These are phyloP conservation scores for Lagopus muta DNA, from an alignment of 2,113 vertebrate genomes.

Conservation along the genomic window DNA sequence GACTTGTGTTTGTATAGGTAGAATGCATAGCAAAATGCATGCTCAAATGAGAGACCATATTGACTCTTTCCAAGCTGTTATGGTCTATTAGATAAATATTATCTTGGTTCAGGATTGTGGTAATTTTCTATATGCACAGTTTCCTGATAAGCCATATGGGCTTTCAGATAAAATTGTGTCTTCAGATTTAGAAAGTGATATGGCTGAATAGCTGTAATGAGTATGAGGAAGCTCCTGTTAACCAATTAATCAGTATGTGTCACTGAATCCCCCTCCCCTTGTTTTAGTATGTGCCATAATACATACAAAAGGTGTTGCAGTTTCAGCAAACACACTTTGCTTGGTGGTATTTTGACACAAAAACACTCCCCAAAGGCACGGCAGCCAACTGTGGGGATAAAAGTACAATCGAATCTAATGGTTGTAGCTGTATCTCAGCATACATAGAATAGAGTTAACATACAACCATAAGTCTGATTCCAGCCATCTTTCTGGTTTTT, in stretches of 20 bases:
- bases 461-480: neutral
- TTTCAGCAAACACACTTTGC: neutral
- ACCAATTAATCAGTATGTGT: constrained; percentile 56
- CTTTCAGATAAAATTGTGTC: constrained; percentile 69
- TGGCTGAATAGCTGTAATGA: constrained; percentile 67
- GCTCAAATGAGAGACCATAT: constrained; percentile 59
- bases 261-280: neutral
- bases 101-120: constrained; percentile 57
- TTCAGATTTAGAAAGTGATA: constrained; percentile 66
- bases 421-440: neutral
- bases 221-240: constrained; percentile 46
- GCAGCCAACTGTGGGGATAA: neutral
- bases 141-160: constrained; percentile 74
- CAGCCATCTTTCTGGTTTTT: neutral
- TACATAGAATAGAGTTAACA: neutral
- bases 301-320: neutral
- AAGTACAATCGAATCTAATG: neutral
- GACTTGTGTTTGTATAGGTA: constrained; percentile 53
- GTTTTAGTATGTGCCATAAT: neutral
- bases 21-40: constrained; percentile 56
- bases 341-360: constrained; percentile 10
- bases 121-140: constrained; percentile 61
- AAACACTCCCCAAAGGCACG: neutral
- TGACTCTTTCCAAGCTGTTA: constrained; percentile 59
- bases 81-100: constrained; percentile 74